Evolutionary conservation across 37 sponge, comb jelly and placozoan species (phyloP).

Genomic region (Oscarella lobularis): DNA sequence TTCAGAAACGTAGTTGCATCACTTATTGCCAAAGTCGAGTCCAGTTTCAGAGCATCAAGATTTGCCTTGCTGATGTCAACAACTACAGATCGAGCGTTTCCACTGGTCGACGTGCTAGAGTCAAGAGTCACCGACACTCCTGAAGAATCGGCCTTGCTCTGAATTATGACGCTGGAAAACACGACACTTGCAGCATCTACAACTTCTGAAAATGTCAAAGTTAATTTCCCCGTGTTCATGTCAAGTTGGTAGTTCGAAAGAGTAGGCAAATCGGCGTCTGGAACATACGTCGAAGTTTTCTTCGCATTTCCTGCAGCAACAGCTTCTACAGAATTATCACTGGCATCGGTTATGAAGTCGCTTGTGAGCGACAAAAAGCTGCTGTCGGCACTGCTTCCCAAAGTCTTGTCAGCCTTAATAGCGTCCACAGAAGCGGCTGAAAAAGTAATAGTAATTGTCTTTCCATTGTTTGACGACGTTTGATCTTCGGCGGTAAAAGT

Average conservation of each 20-base stretch:
- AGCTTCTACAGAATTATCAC: not conserved
- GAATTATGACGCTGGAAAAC: not conserved
- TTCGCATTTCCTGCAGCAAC: not conserved
- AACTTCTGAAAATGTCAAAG: constrained; percentile 6
- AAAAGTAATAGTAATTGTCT: constrained; percentile 19
- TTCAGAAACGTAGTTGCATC: constrained; percentile 42
- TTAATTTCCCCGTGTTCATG: constrained; percentile 12
- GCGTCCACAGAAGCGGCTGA: not conserved
- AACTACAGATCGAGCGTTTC: not conserved
- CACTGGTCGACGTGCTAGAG: not conserved
- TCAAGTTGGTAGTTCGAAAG: constrained; percentile 3
- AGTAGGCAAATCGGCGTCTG: constrained; percentile 1
- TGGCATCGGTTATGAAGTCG: not conserved
- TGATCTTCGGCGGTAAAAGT: not conserved
- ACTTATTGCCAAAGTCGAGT: constrained; percentile 24
- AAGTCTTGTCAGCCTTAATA: constrained; percentile 3
- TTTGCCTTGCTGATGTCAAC: not conserved
- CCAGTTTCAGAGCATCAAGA: constrained; percentile 20
- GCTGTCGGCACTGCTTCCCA: not conserved
- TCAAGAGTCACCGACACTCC: not conserved
- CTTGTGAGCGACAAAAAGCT: not conserved
- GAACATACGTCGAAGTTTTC: not conserved
- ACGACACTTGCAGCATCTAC: not conserved
- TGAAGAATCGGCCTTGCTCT: constrained; percentile 8
- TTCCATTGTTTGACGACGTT: constrained; percentile 14